Evolutionary conservation across 2,888 invertebrate species (phyloP), one percentile per base, ranked within the genome.

Genomic region (Ecliptopera silaceata): DNA sequence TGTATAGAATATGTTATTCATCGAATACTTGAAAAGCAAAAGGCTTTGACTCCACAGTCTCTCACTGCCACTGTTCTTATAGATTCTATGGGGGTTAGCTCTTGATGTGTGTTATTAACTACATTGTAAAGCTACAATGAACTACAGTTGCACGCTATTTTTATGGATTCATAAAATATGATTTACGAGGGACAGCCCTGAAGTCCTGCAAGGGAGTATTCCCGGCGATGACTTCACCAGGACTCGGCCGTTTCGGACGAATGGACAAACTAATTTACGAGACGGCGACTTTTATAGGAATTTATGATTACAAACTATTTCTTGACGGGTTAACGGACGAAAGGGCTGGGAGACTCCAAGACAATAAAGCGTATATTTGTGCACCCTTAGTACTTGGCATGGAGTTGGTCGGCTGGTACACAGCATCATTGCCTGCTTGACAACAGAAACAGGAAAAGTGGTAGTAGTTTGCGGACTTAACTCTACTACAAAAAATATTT

Each of bases 191-290:
- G 63, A 29, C 59, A 64, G 29, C 66, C 64, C 63, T 65, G 36
- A 52, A 44, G 58, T 48, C 47, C 59, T 48, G 45, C 22, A 13
- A 55, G 55, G 53, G 57, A 65, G 68, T 80, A 83, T 84, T 82
- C 75, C 64, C 59, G 79, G 72, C 82, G 84, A 81, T 89, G 89
- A 89, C 83, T 83, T 88, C 89, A 89, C 74, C 71, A 64, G 60
- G 46, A 52, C 51, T 48, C 54, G 54, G 29, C 51, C 56, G 63
- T 61, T 59, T 65, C 64, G 56, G 58, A 50, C 66, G 71, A 65
- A 74, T 68, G 69, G 62, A 71, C 71, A 68, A 72, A 71, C 71
- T 72, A 79, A 79, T 84, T 82, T 78, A 77, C 61, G 71, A 70
- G 72, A 74, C 76, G 66, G 70, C 71, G 69, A 61, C 66, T 67